Evolutionary conservation across 1,140 invertebrate genomes (phyloP), one percentile per base, ranked within the genome.

Genomic region (Colletes gigas): DNA sequence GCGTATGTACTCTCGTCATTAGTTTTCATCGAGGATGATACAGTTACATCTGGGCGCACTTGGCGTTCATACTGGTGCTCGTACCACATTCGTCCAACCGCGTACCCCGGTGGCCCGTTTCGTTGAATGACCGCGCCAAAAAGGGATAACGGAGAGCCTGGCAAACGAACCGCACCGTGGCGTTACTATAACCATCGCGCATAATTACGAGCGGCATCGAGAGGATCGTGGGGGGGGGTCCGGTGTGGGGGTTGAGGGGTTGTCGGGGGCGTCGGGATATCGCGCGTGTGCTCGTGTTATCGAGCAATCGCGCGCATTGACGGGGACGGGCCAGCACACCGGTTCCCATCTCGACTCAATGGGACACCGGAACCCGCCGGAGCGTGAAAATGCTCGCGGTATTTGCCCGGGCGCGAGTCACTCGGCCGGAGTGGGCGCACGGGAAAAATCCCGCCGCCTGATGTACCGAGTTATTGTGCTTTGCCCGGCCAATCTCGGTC

Each of bases 401-500:
- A 83, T 74, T 68, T 59, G 70, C 78, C 57, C 69, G 81, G 71
- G 68, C 72, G 65, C 68, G 76, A 69, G 57, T 82, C 73, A 83
- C 41, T 72, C 70, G 44, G 65, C 59, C 50, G 59, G 54, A 55
- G 17, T 41, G 50, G 10, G 10, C 60, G 21, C 12, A 55, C 62
- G 68, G 50, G n/a, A 72, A 86, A 87, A 87, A 86, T 83, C 78
- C 78, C 66, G 47, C 66, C 67, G 82, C 65, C 81, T 60, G 84
- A 81, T 78, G 77, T 83, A 83, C 68, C 77, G 84, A 83, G 82
- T 86, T 87, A 87, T 86, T 81, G 84, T 87, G 78, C 84, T 75
- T 76, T 65, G 81, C 54, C 77, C 55, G 77, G 60, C 78, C 77
- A 87, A 87, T 86, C 84, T 86, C 85, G 85, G 85, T 81, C 85